Evolutionary conservation across 1,140 invertebrate genomes (phyloP).

Genomic region (Capitella teleta): DNA sequence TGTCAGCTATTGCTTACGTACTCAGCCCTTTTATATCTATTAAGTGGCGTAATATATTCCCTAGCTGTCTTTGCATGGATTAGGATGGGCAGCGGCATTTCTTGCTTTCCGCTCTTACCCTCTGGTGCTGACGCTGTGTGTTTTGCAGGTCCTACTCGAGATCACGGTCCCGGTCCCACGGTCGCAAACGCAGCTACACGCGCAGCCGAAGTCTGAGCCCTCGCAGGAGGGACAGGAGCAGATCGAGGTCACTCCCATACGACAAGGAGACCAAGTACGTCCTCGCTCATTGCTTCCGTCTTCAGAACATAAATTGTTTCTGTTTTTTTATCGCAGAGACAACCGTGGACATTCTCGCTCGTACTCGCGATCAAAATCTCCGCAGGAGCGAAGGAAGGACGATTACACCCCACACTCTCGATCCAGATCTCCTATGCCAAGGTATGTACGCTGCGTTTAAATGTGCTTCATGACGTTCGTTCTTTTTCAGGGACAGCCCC

Average conservation of each 20-base stretch:
- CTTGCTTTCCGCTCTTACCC: background rate
- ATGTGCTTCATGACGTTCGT: no score
- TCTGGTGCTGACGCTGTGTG: background rate
- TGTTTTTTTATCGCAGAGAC: no score
- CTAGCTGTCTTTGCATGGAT: background rate
- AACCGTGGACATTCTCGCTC: no score
- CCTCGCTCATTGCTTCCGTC: no score
- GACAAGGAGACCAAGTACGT: no score
- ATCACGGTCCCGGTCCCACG: constrained; percentile 2
- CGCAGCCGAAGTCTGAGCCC: constrained; percentile 4
- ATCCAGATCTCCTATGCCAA: no score
- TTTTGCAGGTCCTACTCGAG: background rate
- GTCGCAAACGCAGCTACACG: constrained; percentile 5
- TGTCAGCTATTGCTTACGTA: background rate
- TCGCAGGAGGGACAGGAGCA: background rate
- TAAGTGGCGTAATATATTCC: background rate
- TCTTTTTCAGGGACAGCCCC: no score
- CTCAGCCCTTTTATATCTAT: background rate
- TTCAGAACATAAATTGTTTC: no score
- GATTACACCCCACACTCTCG: no score
- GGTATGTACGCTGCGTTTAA: no score
- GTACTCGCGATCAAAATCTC: no score
- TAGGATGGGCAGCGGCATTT: background rate
- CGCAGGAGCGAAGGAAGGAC: no score
- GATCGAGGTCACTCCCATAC: constrained; percentile 8